Conservation (phyloP, 2,797 vertebrate species). For the Scomberomorus guttatus region DNA sequence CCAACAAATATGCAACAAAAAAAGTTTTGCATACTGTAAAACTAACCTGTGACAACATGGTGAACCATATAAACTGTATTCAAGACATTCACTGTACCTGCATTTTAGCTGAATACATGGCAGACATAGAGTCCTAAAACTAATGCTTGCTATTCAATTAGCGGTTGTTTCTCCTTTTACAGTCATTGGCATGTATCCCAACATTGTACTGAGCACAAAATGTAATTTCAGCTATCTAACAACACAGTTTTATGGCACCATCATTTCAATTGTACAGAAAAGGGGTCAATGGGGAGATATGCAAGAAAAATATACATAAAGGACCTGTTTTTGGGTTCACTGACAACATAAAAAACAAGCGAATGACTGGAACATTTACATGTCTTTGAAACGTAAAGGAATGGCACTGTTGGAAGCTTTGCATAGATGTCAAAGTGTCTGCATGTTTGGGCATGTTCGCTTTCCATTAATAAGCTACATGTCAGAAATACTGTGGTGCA, state of each 20-base stretch:
- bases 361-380: background rate
- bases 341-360: constrained; percentile 2
- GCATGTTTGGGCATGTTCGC: constrained; percentile 14
- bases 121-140: background rate
- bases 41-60: background rate
- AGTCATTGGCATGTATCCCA: background rate
- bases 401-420: constrained; percentile 16
- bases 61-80: background rate
- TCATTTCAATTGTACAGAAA: background rate
- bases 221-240: background rate
- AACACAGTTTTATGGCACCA: background rate
- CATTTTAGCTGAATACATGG: background rate
- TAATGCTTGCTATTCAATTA: background rate
- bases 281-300: background rate
- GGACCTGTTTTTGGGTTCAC: background rate
- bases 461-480: constrained; percentile 18
- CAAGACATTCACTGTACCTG: background rate
- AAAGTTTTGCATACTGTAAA: background rate
- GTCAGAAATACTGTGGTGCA: background rate
- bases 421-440: background rate
- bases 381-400: constrained; percentile 24
- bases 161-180: background rate
- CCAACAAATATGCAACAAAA: background rate
- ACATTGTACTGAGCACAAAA: background rate
- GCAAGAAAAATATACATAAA: background rate